A percentile compares a stretch with the other conserved stretches of the same genome.
These are phyloP conservation scores for Pelobates cultripes DNA, from an alignment of 2,797 vertebrate genomes.

Conservation along the genomic window DNA sequence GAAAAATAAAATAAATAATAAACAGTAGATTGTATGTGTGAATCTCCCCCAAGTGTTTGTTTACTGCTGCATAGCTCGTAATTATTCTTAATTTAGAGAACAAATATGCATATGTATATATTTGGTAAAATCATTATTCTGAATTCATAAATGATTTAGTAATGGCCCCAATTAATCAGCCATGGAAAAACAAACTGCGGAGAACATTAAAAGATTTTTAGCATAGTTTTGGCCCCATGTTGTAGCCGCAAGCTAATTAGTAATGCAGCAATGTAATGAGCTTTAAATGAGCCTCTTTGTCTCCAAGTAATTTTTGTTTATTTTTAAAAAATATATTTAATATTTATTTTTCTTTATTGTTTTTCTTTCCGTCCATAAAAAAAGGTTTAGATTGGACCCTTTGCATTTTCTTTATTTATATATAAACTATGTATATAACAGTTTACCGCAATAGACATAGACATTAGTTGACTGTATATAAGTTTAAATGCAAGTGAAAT, in stretches of 20 bases:
- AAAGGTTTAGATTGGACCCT: too few relatives aligned
- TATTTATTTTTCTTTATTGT: conserved; percentile 1
- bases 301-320: conserved; percentile 26
- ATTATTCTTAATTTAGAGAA: conserved; percentile 39
- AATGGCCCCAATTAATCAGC: conserved; percentile 53
- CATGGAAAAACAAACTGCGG: conserved; percentile 19
- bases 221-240: conserved; percentile 22
- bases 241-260: conserved; percentile 36
- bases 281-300: conserved; percentile 46
- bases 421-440: too few relatives aligned
- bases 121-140: conserved; percentile 45
- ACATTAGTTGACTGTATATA: too few relatives aligned
- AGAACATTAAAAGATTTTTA: conserved; percentile 35
- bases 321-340: neutral
- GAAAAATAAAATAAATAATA: neutral
- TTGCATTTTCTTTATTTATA: too few relatives aligned
- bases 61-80: neutral
- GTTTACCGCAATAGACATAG: too few relatives aligned
- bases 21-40: neutral
- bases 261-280: conserved; percentile 48
- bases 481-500: too few relatives aligned
- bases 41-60: conserved; percentile 23
- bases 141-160: conserved; percentile 42
- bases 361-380: neutral
- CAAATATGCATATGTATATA: conserved; percentile 46